Evolutionary conservation across 2,888 invertebrate species (phyloP).

Genomic region (Drosophila phalerata): DNA sequence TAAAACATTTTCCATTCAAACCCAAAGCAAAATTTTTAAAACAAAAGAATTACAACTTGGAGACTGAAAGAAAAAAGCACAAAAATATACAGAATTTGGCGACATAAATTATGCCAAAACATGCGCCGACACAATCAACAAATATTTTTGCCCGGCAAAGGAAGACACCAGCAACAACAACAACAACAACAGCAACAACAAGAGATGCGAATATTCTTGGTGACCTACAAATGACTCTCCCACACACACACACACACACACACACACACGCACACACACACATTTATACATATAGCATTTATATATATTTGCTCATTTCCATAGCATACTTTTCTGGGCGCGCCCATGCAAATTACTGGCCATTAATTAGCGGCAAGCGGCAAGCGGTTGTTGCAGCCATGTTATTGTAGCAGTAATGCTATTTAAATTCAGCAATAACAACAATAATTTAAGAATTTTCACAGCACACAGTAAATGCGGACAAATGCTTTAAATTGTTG

Average conservation of each 20-base stretch:
- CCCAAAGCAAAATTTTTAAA: conserved; percentile 45
- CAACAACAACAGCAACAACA: background rate
- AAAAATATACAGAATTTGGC: conserved; percentile 38
- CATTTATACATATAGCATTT: too few relatives aligned
- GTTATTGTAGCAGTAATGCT: conserved; percentile 29
- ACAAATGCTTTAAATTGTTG: conserved; percentile 28
- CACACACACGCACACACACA: background rate
- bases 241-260: conserved; percentile 2
- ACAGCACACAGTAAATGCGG: background rate
- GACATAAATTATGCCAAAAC: conserved; percentile 75
- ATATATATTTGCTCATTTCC: conserved; percentile 4
- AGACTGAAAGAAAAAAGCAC: conserved; percentile 17
- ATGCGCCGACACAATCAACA: conserved; percentile 60
- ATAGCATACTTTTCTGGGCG: conserved; percentile 45
- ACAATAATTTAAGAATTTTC: conserved; percentile 38
- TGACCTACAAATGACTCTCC: conserved; percentile 30
- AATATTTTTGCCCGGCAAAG: conserved; percentile 33
- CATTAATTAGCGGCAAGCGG: conserved; percentile 74
- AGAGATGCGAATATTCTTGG: conserved; percentile 25
- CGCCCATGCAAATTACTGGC: conserved; percentile 66
- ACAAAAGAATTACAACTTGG: conserved; percentile 52
- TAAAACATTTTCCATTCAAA: conserved; percentile 57
- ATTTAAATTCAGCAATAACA: conserved; percentile 49
- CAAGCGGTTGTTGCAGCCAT: conserved; percentile 18
- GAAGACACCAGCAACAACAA: conserved; percentile 14